Evolutionary conservation across 2,888 invertebrate species (phyloP).

Genomic region (Tachina grossa): DNA sequence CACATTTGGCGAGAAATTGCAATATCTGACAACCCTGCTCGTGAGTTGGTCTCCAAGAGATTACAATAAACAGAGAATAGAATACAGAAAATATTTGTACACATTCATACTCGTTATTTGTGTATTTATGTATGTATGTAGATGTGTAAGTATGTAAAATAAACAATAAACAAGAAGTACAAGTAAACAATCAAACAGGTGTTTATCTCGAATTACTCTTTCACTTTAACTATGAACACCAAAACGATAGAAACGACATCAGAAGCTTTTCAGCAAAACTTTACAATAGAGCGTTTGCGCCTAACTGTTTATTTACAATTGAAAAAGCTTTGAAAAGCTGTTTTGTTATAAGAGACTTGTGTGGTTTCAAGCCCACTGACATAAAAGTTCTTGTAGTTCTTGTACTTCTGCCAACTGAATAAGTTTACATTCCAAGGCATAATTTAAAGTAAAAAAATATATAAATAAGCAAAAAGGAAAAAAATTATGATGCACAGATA

Average conservation of each 20-base stretch:
- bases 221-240: conserved; percentile 37
- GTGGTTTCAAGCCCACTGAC: conserved; percentile 52
- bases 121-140: too few species aligned
- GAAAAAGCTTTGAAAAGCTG: conserved; percentile 53
- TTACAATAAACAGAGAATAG: background rate
- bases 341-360: background rate
- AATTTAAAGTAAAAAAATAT: conserved; percentile 13
- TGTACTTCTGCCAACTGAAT: conserved; percentile 44
- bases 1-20: too few species aligned
- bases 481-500: background rate
- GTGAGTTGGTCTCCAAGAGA: background rate
- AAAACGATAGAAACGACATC: background rate
- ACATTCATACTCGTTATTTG: too few species aligned
- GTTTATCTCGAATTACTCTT: background rate
- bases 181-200: conserved; percentile 54
- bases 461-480: background rate
- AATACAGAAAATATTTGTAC: background rate
- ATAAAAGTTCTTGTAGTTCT: conserved; percentile 59
- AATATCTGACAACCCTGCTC: too few species aligned
- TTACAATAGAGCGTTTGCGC: conserved; percentile 60
- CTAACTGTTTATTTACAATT: conserved; percentile 29
- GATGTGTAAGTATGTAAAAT: background rate
- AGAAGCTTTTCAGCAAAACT: conserved; percentile 43
- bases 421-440: conserved; percentile 47
- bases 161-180: background rate